phyloP scores from a whole-genome alignment of 2,888 invertebrate species.

The Gymnoscelis rufifasciata region DNA sequence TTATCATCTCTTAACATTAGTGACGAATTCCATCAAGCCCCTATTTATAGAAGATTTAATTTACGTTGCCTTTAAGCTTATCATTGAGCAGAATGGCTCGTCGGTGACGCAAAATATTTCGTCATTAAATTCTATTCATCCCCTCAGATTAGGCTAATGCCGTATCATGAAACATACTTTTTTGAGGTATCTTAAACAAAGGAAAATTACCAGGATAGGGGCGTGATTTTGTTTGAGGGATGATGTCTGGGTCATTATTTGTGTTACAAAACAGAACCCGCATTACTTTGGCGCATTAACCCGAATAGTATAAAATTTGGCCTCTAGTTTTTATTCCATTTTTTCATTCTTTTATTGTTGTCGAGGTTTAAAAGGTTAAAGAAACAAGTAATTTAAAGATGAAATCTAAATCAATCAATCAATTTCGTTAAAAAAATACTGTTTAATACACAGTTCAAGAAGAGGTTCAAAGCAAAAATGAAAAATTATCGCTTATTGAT shows the following conservation, averaged over 20 bases:
- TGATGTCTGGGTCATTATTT: constrained; percentile 24
- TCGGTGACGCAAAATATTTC: constrained; percentile 3
- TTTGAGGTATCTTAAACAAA: constrained; percentile 6
- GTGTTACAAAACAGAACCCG: constrained; percentile 14
- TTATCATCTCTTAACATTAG: too few relatives aligned
- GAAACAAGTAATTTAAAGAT: too few relatives aligned
- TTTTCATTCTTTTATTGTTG: too few relatives aligned
- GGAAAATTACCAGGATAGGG: constrained; percentile 3
- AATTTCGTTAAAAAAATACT: too few relatives aligned
- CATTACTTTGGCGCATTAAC: constrained; percentile 11
- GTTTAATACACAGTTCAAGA: too few relatives aligned
- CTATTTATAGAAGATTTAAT: not conserved
- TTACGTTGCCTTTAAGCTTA: not conserved
- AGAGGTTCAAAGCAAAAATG: too few relatives aligned
- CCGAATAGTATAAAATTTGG: not conserved
- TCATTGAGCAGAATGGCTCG: not conserved
- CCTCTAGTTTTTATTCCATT: too few relatives aligned
- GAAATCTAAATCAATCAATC: too few relatives aligned
- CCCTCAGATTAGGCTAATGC: constrained; percentile 25
- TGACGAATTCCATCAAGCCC: not conserved
- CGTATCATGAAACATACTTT: constrained; percentile 20
- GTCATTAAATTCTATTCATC: constrained; percentile 21
- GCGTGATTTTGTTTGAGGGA: constrained; percentile 14
- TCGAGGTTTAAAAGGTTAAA: too few relatives aligned
- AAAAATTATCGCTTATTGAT: too few relatives aligned